Conservation (phyloP, 2,888 invertebrate species). For the Caenorhabditis sp. region DNA sequence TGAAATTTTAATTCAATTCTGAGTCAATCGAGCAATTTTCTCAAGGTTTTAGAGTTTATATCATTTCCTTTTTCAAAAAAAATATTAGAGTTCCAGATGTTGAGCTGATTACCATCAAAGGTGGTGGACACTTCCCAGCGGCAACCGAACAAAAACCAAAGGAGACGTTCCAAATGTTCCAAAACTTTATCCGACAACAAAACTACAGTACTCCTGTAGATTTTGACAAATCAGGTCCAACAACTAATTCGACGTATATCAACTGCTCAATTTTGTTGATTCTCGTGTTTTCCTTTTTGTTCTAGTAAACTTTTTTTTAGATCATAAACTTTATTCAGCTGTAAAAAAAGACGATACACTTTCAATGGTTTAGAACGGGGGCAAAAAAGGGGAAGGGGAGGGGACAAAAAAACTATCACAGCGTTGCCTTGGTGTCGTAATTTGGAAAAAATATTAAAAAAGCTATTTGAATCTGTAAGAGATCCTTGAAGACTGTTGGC, state of each 20-base stretch:
- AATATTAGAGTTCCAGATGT: conserved; percentile 53
- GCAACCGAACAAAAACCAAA: conserved; percentile 61
- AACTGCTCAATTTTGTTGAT: conserved; percentile 35
- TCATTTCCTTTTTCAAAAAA: neutral
- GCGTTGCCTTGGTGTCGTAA: conserved; percentile 4
- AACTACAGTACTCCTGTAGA: conserved; percentile 55
- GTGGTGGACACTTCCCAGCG: conserved; percentile 63
- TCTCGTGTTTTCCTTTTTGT: conserved; percentile 21
- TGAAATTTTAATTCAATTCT: no score
- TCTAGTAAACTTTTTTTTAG: neutral
- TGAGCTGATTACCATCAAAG: conserved; percentile 61
- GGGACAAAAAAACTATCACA: neutral
- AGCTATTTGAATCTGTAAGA: conserved; percentile 3
- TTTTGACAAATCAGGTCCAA: conserved; percentile 7
- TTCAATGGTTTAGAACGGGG: neutral
- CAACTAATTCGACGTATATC: neutral
- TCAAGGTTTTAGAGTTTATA: no score
- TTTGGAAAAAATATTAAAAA: neutral
- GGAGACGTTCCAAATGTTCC: conserved; percentile 65
- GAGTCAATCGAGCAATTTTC: no score
- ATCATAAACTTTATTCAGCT: neutral
- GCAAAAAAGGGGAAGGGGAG: neutral
- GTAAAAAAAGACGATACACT: neutral
- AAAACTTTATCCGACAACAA: conserved; percentile 57
- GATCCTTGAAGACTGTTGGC: neutral